Evolutionary conservation across 1,140 invertebrate species (phyloP), one percentile per base, ranked within the genome.

Genomic region (Pseudoatta argentina): DNA sequence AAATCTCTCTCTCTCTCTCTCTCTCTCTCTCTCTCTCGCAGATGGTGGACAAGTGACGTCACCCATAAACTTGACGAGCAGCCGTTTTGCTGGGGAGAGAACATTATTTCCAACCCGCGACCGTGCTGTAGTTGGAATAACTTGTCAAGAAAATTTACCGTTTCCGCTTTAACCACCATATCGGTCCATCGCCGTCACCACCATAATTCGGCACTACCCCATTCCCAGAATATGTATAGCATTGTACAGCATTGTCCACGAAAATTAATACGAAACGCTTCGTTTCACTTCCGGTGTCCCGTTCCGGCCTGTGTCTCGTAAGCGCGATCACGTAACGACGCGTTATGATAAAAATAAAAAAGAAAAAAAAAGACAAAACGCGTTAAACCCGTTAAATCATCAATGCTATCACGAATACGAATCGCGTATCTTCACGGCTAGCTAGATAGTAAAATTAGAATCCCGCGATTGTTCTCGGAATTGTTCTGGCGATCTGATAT

Each of bases 21-120:
- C 7, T 27, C 16, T 14, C 21, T 59, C 21, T 44, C 1, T 48
- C 39, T 61, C 30, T 51, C 78, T 71, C 86, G 89, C 92, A 93
- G 92, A 93, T 93, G 92, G 91, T 86, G 91, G 90, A 16, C 79
- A 88, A 89, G 63, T 93, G 92, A 93, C 92, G 92, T 93, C 91
- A 93, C 67, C 85, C 88, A 83, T 90, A 93, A 93, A 92, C 85
- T 90, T 91, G 91, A 89, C 92, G 87, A 86, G 79, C 92, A 91
- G 89, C 75, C 91, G 92, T 92, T 91, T 89, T 81, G 69, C 85
- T 18, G 34, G 39, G 39, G 88, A 79, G 86, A 87, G 66, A 87
- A 89, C 67, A 88, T 91, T 93, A 93, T 92, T 93, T 93, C 90
- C 85, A 89, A 89, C 89, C 88, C 87, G 87, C 87, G 86, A 81